These are phyloP conservation scores for Nyctereutes procyonoides DNA, from an alignment of 2,113 vertebrate species.

Conservation along the genomic window DNA sequence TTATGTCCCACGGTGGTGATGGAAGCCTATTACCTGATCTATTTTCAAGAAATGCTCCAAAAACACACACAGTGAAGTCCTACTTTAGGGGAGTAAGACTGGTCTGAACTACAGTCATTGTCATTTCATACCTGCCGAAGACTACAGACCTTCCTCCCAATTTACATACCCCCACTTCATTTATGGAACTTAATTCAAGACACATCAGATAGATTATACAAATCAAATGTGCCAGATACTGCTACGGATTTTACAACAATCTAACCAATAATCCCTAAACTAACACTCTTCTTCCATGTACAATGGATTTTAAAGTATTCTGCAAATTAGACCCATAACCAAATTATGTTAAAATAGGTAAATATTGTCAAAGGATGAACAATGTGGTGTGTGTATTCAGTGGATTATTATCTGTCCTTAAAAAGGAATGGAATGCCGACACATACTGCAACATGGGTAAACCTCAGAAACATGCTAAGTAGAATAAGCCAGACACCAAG, in stretches of 20 bases:
- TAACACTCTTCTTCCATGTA: neutral
- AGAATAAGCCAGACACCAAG: neutral
- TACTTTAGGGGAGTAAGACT: neutral
- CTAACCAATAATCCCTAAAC: neutral
- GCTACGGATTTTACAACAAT: neutral
- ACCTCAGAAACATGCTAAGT: neutral
- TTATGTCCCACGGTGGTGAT: neutral
- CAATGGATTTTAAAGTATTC: neutral
- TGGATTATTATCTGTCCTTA: neutral
- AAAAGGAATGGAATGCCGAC: neutral
- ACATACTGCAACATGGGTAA: neutral
- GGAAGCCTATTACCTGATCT: slow-evolving; percentile 15
- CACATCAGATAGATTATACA: neutral
- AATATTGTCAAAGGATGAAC: neutral
- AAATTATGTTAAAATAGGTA: slow-evolving; percentile 17
- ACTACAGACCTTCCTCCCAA: neutral
- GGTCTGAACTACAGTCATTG: neutral
- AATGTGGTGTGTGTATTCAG: neutral
- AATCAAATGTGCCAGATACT: neutral
- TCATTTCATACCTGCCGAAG: slow-evolving; percentile 20
- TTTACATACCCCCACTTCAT: slow-evolving; percentile 10
- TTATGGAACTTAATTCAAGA: neutral
- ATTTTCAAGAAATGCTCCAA: slow-evolving; percentile 43
- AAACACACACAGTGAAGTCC: neutral
- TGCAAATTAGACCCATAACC: slow-evolving; percentile 13